Conservation (phyloP, 2,113 vertebrate genomes). For the Octodon degus region DNA sequence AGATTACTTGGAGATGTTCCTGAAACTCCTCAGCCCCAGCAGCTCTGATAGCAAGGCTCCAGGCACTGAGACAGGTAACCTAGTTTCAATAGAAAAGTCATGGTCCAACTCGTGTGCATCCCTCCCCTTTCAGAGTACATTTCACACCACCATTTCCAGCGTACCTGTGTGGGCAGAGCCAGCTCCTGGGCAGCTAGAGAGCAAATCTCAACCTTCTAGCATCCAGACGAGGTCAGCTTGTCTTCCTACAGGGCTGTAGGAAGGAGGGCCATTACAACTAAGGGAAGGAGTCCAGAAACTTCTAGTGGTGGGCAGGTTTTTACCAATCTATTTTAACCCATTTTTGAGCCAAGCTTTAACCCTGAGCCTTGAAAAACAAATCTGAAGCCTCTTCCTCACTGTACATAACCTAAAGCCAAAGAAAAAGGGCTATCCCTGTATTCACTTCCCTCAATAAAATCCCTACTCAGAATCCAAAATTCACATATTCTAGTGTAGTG, state of each 20-base stretch:
- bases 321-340: conserved; percentile 60
- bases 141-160: not conserved
- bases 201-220: conserved; percentile 3
- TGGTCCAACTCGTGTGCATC: not conserved
- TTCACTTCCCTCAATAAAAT: not conserved
- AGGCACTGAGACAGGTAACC: not conserved
- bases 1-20: conserved; percentile 31
- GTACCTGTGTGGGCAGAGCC: not conserved
- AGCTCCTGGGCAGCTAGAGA: not conserved
- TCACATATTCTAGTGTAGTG: conserved; percentile 78
- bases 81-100: not conserved
- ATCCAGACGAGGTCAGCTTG: conserved; percentile 8
- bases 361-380: conserved; percentile 79
- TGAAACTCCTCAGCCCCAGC: not conserved
- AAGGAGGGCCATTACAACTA: conserved; percentile 14
- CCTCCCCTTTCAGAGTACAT: not conserved
- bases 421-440: conserved; percentile 53
- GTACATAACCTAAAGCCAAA: conserved; percentile 71
- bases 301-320: conserved; percentile 35
- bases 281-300: conserved; percentile 60
- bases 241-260: conserved; percentile 6
- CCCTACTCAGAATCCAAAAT: conserved; percentile 78
- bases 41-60: not conserved
- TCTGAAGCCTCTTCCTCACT: conserved; percentile 1
- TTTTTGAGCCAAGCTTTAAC: conserved; percentile 80